Evolutionary conservation across 2,888 invertebrate genomes (phyloP).

Genomic region (Pediacus dermestoides): DNA sequence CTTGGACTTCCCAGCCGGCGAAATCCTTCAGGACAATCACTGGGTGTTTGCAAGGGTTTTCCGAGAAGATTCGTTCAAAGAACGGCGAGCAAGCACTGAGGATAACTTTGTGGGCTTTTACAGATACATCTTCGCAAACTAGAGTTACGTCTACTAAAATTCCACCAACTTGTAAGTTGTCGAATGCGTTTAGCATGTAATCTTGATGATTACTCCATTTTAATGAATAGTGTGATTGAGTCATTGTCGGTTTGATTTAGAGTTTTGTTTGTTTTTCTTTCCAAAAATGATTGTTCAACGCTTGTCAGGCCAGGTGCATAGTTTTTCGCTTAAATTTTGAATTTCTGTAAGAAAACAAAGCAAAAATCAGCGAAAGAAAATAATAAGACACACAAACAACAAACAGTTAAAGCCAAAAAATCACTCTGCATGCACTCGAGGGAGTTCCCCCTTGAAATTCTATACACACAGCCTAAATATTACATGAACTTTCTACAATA

Average conservation of each 20-base stretch:
- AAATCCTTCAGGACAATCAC: conserved; percentile 90
- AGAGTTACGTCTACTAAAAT: conserved; percentile 86
- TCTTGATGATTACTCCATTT: conserved; percentile 93
- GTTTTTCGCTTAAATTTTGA: conserved; percentile 33
- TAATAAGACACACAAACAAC: too few species aligned
- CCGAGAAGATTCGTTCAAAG: conserved; percentile 83
- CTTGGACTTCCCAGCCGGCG: conserved; percentile 83
- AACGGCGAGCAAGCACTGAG: conserved; percentile 86
- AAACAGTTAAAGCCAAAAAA: too few species aligned
- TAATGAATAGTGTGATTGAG: conserved; percentile 82
- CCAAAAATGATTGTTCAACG: neutral
- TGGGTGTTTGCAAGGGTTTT: conserved; percentile 91
- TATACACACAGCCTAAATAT: too few species aligned
- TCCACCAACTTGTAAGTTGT: conserved; percentile 82
- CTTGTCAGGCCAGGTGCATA: conserved; percentile 6
- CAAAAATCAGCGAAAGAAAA: conserved; percentile 10
- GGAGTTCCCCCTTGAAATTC: too few species aligned
- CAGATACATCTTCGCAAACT: conserved; percentile 80
- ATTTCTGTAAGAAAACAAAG: conserved; percentile 38
- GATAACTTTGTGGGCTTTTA: conserved; percentile 88
- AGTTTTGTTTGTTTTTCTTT: conserved; percentile 20
- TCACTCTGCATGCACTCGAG: too few species aligned
- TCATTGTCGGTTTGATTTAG: conserved; percentile 31
- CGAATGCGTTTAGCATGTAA: conserved; percentile 83
- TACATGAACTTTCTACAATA: too few species aligned